Conservation (phyloP, 2,113 vertebrate genomes). For the Planiliza haematocheilus region DNA sequence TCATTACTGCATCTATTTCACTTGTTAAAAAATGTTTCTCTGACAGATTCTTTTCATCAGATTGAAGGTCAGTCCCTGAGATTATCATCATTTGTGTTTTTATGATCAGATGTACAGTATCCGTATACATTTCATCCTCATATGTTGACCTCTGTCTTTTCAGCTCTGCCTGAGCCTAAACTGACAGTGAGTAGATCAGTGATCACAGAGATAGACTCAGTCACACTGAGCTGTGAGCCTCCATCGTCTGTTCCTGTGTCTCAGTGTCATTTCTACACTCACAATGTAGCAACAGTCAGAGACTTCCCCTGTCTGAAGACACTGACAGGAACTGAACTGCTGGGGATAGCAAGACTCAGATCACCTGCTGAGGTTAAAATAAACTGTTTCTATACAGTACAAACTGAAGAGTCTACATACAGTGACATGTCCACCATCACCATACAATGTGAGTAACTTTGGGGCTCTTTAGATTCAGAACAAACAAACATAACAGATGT, state of each 20-base stretch:
- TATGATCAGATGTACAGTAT: background rate
- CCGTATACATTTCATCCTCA: background rate
- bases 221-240: constrained; percentile 29
- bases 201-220: constrained; percentile 27
- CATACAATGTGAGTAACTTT: no score
- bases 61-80: constrained; percentile 22
- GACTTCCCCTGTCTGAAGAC: background rate
- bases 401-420: no score
- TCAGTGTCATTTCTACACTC: constrained; percentile 19
- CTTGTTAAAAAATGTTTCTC: background rate
- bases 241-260: background rate
- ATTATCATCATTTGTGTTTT: background rate
- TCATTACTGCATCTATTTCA: background rate
- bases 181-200: background rate
- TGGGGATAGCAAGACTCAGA: no score
- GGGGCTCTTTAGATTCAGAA: no score
- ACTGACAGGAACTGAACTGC: no score
- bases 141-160: background rate
- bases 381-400: no score
- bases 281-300: rapidly evolving
- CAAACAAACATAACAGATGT: no score
- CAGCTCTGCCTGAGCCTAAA: constrained; percentile 23
- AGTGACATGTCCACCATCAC: no score
- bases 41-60: constrained; percentile 12
- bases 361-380: no score